Evolutionary conservation across 2,888 invertebrate species (phyloP).

Genomic region (Lasius fuliginosus): DNA sequence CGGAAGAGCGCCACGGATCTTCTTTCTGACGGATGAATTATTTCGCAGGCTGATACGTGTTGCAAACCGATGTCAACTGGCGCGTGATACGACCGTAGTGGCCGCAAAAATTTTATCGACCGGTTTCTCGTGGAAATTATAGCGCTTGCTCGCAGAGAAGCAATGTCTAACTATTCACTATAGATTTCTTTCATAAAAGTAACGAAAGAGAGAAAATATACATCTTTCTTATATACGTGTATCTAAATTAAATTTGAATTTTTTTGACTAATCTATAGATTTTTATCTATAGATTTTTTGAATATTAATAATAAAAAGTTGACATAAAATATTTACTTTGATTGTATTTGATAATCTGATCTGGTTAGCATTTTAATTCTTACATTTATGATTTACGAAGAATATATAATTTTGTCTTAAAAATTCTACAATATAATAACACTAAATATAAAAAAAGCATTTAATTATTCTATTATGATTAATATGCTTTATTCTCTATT

Average conservation of each 20-base stretch:
- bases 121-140: not conserved
- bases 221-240: too few species aligned
- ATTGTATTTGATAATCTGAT: not conserved
- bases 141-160: slow-evolving; percentile 1
- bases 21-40: slow-evolving; percentile 51
- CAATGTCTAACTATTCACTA: not conserved
- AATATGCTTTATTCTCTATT: not conserved
- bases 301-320: not conserved
- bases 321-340: not conserved
- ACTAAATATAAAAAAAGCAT: not conserved
- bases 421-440: not conserved
- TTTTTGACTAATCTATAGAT: not conserved
- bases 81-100: not conserved
- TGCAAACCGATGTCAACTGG: slow-evolving; percentile 41
- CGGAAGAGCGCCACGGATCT: slow-evolving; percentile 57
- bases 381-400: not conserved
- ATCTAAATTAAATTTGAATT: not conserved
- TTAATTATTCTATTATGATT: not conserved
- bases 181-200: not conserved
- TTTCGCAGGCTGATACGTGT: slow-evolving; percentile 26
- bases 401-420: not conserved
- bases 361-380: not conserved
- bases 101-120: slow-evolving; percentile 20
- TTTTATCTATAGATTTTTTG: not conserved
- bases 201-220: not conserved